These are phyloP conservation scores for Cathartes aura DNA, from an alignment of 2,113 vertebrate genomes.

Conservation along the genomic window DNA sequence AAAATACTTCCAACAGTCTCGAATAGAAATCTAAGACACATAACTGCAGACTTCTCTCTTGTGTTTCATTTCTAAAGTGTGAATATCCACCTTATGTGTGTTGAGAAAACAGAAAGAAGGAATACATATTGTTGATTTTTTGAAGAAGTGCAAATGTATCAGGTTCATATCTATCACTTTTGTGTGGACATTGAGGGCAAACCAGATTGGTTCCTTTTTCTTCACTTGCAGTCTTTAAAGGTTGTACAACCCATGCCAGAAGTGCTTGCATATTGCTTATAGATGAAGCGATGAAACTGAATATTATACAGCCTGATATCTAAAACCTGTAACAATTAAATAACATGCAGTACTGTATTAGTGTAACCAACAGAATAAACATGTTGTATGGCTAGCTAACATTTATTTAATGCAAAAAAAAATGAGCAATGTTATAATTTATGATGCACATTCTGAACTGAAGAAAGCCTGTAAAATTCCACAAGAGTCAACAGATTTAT, in stretches of 20 bases:
- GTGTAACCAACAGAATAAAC: background rate
- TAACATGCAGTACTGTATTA: background rate
- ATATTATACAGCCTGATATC: background rate
- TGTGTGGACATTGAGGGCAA: background rate
- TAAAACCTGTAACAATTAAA: background rate
- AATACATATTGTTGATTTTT: background rate
- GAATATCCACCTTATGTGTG: accelerated
- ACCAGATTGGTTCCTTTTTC: too few relatives aligned
- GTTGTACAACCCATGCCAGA: background rate
- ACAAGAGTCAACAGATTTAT: background rate
- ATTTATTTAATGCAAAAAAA: background rate
- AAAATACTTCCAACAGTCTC: background rate
- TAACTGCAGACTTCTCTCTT: accelerated
- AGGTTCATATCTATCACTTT: background rate
- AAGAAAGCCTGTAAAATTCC: background rate
- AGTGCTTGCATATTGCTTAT: background rate
- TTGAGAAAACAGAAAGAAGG: background rate
- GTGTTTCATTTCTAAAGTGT: background rate
- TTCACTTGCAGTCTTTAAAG: background rate
- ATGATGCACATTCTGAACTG: background rate
- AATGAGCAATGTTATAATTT: background rate
- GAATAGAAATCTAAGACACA: background rate
- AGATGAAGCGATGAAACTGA: background rate
- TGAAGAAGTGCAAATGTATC: background rate
- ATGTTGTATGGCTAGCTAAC: background rate